Evolutionary conservation across 1,140 invertebrate species (phyloP).

Genomic region (Drosophila melanica): DNA sequence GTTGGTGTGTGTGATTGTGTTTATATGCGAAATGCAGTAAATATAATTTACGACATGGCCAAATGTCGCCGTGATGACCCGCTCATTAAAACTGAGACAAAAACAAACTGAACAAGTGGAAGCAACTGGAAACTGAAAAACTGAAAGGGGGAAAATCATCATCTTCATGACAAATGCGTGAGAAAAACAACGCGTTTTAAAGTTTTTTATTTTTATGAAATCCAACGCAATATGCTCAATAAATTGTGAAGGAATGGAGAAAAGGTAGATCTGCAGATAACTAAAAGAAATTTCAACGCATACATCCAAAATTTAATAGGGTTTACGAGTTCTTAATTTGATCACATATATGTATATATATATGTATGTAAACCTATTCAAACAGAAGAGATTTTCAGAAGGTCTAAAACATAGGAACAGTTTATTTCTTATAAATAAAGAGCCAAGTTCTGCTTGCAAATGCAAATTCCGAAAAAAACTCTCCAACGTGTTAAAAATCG

Average conservation of each 20-base stretch:
- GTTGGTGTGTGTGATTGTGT: constrained; percentile 12
- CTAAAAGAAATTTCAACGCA: not conserved
- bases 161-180: constrained; percentile 71
- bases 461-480: no score
- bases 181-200: constrained; percentile 40
- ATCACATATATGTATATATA: no score
- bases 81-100: constrained; percentile 61
- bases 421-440: no score
- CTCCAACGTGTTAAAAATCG: no score
- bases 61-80: constrained; percentile 72
- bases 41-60: constrained; percentile 71
- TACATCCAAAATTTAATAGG: not conserved
- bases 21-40: constrained; percentile 58
- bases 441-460: no score
- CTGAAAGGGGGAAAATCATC: constrained; percentile 30
- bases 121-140: constrained; percentile 21
- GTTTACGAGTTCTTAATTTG: no score
- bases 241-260: constrained; percentile 33
- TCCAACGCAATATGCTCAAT: constrained; percentile 18
- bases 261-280: constrained; percentile 8
- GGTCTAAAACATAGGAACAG: no score
- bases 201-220: constrained; percentile 1
- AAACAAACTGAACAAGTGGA: constrained; percentile 8
- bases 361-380: no score
- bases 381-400: no score